Evolutionary conservation across 2,888 invertebrate genomes (phyloP), one percentile per base, ranked within the genome.

Genomic region (Rhamnusium bicolor): DNA sequence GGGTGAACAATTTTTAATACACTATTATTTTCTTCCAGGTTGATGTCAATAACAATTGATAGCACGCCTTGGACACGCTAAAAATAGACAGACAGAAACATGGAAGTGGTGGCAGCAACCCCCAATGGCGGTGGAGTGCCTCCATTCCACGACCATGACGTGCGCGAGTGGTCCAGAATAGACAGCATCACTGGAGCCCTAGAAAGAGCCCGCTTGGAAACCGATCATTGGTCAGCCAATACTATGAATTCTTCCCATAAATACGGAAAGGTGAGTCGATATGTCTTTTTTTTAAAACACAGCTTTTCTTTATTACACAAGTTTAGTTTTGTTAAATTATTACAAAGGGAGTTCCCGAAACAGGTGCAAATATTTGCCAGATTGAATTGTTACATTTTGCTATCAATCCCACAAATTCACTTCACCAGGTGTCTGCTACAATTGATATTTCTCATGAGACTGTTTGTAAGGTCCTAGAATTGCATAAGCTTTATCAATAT

Each of bases 161-260:
- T 90, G 77, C 88, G 89, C 81, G 90, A 91, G 82, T 91, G 91
- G 91, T 90, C 90, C 70, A 86, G 89, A 74, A 85, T 90, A 76
- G 90, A 90, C 84, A 87, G 88, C 79, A 85, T 90, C 78, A 90
- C 90, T 40, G 90, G 90, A 21, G 89, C 90, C 82, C 84, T 90
- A 80, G 90, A 91, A 83, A 86, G 89, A 77, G 90, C 90, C 40
- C 85, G 90, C 40, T 85, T 90, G 40, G 90, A 91, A 84, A 90
- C 90, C 32, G 90, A 90, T 82, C 89, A 89, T 77, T 91, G 91
- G 91, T 85, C 89, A 54, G 88, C 89, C 27, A 89, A 86, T 76
- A 89, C 89, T 29, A 86, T 85, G 40, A 88, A 87, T 77, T 86
- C 89, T 46, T 87, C 87, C 27, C 90, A 90, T 79, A 89, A 90